Conservation (phyloP, 2,113 vertebrate genomes). For the Callocephalon fimbriatum region DNA sequence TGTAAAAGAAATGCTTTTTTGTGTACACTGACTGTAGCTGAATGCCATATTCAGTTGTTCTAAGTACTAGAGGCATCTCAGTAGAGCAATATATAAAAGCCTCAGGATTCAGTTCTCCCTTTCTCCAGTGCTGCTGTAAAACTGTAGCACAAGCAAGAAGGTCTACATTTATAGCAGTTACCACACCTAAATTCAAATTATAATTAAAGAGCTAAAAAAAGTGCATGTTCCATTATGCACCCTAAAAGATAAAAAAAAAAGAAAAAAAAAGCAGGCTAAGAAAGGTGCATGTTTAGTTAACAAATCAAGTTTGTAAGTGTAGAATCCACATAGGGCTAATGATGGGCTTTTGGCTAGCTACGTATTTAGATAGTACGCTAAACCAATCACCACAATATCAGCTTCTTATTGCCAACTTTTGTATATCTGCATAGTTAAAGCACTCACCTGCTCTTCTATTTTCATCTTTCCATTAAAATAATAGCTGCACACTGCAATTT, state of each 20-base stretch:
- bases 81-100: not conserved
- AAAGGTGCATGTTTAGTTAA: not conserved
- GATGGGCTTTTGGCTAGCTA: not conserved
- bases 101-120: not conserved
- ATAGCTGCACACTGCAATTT: constrained; percentile 13
- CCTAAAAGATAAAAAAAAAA: not conserved
- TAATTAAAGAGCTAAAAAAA: not conserved
- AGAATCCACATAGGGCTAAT: not conserved
- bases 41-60: not conserved
- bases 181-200: not conserved
- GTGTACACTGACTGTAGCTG: not conserved
- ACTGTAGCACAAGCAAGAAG: not conserved
- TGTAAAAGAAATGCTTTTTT: not conserved
- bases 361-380: not conserved
- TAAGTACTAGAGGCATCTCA: not conserved
- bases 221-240: not conserved
- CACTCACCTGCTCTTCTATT: constrained; percentile 16
- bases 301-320: not conserved
- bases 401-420: constrained; percentile 45
- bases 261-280: not conserved
- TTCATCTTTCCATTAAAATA: constrained; percentile 64
- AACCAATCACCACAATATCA: not conserved
- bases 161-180: not conserved
- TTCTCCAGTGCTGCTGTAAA: not conserved
- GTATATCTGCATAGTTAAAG: not conserved